Conservation (phyloP, 2,113 vertebrate genomes). For the Oxyura jamaicensis region DNA sequence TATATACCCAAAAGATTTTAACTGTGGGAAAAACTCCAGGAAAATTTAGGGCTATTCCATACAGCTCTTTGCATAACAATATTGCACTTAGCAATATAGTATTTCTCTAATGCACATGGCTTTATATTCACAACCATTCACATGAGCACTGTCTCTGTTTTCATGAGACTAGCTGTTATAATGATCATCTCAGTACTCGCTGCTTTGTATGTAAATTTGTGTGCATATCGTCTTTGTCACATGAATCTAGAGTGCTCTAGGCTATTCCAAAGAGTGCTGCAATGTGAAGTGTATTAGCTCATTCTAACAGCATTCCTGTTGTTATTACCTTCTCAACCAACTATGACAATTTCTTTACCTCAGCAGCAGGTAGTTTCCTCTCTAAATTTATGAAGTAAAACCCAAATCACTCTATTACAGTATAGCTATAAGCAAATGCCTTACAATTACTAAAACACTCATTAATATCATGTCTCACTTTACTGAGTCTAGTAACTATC, state of each 20-base stretch:
- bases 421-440: neutral
- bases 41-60: no score
- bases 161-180: no score
- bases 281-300: neutral
- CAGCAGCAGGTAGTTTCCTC: neutral
- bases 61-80: neutral
- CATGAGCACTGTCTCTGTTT: neutral
- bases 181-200: no score
- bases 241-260: neutral
- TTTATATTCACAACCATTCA: neutral
- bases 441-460: neutral
- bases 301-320: neutral
- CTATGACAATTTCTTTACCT: neutral
- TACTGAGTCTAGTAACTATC: neutral
- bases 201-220: no score
- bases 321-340: neutral
- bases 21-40: neutral
- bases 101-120: neutral
- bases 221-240: no score
- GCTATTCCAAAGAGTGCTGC: neutral
- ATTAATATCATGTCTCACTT: neutral
- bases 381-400: neutral
- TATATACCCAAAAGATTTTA: neutral
- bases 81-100: neutral
- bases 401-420: neutral